Evolutionary conservation across 2,888 invertebrate species (phyloP).

Genomic region (Odontocerum albicorne): DNA sequence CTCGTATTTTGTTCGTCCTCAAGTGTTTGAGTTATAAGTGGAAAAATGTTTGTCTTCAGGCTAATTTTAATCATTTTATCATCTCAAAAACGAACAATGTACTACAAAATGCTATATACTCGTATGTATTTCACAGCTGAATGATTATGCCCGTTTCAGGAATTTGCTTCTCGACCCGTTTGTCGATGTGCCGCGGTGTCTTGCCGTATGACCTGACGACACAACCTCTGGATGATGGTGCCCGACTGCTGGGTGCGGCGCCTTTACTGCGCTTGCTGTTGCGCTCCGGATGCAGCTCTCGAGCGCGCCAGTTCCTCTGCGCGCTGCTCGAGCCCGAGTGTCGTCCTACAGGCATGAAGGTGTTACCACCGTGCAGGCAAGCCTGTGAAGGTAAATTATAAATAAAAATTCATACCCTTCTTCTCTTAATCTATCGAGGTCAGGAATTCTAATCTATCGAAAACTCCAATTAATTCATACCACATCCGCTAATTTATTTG

Average conservation of each 20-base stretch:
- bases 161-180: constrained; percentile 55
- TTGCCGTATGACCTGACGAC: constrained; percentile 68
- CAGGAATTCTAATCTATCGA: too few species aligned
- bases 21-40: too few species aligned
- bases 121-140: too few species aligned
- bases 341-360: constrained; percentile 58
- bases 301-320: constrained; percentile 64
- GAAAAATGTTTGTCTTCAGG: too few species aligned
- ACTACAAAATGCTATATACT: too few species aligned
- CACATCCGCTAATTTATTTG: too few species aligned
- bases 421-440: too few species aligned
- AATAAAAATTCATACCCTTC: too few species aligned
- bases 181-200: constrained; percentile 62
- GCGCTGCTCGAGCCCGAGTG: constrained; percentile 69
- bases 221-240: constrained; percentile 45
- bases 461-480: too few species aligned
- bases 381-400: constrained; percentile 61
- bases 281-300: constrained; percentile 64
- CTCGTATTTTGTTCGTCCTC: too few species aligned
- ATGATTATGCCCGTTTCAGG: constrained; percentile 45
- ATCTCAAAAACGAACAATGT: too few species aligned
- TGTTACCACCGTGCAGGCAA: constrained; percentile 64
- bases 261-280: constrained; percentile 62
- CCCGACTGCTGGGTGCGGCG: constrained; percentile 47
- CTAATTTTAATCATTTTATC: too few species aligned